Evolutionary conservation across 1,140 invertebrate genomes (phyloP).

Genomic region (Holotrichia oblita): DNA sequence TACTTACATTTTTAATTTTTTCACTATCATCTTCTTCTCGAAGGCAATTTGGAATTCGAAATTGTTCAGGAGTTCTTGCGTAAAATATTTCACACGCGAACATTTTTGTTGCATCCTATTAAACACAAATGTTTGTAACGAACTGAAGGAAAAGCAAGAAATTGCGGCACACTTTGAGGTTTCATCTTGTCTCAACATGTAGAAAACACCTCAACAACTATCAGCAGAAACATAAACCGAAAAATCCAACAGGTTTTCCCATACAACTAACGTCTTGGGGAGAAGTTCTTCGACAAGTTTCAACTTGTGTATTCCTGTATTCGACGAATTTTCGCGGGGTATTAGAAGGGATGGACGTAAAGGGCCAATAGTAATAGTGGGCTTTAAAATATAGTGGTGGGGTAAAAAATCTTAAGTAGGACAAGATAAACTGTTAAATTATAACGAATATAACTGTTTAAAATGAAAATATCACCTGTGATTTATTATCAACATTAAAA

Average conservation of each 20-base stretch:
- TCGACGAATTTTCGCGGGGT: background rate
- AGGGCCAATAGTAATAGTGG: background rate
- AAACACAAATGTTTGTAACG: background rate
- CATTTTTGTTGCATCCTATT: conserved; percentile 15
- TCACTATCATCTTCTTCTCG: conserved; percentile 15
- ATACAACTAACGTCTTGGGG: background rate
- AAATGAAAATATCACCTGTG: no score
- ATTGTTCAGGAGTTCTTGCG: conserved; percentile 23
- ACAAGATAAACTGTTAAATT: no score
- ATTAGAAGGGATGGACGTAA: background rate
- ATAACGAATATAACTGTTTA: no score
- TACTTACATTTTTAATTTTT: conserved; percentile 25
- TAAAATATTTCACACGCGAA: conserved; percentile 14
- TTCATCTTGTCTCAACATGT: conserved; percentile 24
- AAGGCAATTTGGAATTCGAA: conserved; percentile 20
- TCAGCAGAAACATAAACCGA: background rate
- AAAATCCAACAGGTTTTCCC: background rate
- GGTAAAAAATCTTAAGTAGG: no score
- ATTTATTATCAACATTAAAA: no score
- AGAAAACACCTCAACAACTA: background rate
- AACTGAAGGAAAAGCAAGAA: conserved; percentile 18
- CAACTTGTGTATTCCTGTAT: background rate
- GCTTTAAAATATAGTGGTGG: no score
- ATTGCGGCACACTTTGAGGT: background rate
- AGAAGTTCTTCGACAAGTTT: conserved; percentile 1